Base-by-base conservation (phyloP, 2,888 invertebrate genomes). In the Aphidius colemani region DNA sequence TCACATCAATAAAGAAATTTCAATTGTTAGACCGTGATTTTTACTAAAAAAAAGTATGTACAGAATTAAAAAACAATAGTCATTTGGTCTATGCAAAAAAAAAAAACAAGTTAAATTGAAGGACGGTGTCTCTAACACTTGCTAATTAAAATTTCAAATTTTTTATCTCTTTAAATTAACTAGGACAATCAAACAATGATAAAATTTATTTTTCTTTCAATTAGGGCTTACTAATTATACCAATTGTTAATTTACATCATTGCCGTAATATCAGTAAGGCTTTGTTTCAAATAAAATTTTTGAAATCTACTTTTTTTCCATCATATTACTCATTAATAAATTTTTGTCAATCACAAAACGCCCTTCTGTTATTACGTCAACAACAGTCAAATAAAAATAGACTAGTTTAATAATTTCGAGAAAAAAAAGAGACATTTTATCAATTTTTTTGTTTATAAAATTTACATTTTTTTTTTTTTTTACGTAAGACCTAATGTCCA, bases 51-150 rank as follows among this genome's bases (percentile, higher is more conserved):
- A 11, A 43, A 44, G 7, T 55, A 55, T 44, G 8, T 55, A 55
- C 55, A 55, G 7, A 44, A 55, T 44, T 10, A 55, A 55, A 43
- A 18, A 55, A 55, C 59, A 65, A 48, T 63, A 65, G 63, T 69
- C 63, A 67, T 69, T 69, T 70, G 69, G 67, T 66, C 59, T 67
- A 64, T 66, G 64, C 57, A 58, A 56, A 58, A 63, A 67, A 41
- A 55, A 13, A 43, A 9, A 43, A 45, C 18, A 44, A 44, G 43
- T 43, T 8, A 30, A 64, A 59, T 59, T 49, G 10, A 55, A 64
- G 59, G 59, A 64, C 64, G 55, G 59, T 64, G 59, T 53, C 51
- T 50, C 44, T 18, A 11, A 56, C 55, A 56, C 55, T 56, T 56
- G 43, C 44, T 56, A 7, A 11, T 53, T 30, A 30, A n/a, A 9